Evolutionary conservation across 2,113 vertebrate species (phyloP).

Genomic region (Leiothrix lutea): DNA sequence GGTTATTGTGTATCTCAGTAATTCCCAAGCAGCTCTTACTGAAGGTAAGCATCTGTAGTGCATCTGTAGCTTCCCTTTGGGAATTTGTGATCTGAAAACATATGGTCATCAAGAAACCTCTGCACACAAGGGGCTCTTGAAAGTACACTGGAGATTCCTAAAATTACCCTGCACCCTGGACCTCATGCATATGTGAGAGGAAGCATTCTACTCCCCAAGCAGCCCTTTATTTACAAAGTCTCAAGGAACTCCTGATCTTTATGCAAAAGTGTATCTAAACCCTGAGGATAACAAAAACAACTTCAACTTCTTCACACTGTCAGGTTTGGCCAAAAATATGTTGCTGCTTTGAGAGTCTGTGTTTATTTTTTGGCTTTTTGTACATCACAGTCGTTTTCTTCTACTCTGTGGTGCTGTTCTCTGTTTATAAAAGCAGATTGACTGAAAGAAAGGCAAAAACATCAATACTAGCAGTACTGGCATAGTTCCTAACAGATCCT

Average conservation of each 20-base stretch:
- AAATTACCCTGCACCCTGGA: not conserved
- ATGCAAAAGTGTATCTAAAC: not conserved
- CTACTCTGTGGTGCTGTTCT: not conserved
- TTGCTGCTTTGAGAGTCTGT: not conserved
- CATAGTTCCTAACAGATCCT: slow-evolving; percentile 17
- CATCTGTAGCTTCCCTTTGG: not conserved
- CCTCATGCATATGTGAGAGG: not conserved
- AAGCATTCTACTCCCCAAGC: not conserved
- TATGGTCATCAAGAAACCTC: not conserved
- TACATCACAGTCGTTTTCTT: not conserved
- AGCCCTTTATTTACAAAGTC: not conserved
- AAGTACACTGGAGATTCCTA: not conserved
- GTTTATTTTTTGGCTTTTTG: not conserved
- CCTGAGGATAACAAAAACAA: slow-evolving; percentile 16
- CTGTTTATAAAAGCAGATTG: slow-evolving; percentile 24
- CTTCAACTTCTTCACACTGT: not conserved
- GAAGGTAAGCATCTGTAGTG: not conserved
- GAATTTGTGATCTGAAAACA: not conserved
- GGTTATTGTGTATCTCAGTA: not conserved
- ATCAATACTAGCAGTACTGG: not conserved
- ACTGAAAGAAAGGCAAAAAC: slow-evolving; percentile 18
- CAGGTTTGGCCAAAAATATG: not conserved
- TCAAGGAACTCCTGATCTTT: not conserved
- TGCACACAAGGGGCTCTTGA: not conserved
- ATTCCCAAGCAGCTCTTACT: not conserved